Percentiles rank a stretch among this genome's conserved stretches.
Conservation (phyloP, 2,113 vertebrate species). For the Oryzias javanicus region DNA sequence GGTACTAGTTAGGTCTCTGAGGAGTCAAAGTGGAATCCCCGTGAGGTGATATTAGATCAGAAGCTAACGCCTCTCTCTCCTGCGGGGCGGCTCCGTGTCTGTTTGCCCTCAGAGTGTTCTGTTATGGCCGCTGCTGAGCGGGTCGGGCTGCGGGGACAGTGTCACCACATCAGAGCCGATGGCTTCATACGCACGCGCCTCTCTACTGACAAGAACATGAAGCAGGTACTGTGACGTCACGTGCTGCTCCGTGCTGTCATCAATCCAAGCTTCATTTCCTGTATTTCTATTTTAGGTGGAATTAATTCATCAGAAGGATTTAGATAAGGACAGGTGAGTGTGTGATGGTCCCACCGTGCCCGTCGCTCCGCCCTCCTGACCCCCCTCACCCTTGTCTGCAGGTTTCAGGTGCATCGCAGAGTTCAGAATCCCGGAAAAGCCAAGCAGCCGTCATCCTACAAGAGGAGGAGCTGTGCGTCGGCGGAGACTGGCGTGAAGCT, state of each 20-base stretch:
- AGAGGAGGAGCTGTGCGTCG: conserved; percentile 62
- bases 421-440: conserved; percentile 65
- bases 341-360: conserved; percentile 16
- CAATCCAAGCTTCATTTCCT: conserved; percentile 59
- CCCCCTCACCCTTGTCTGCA: conserved; percentile 25
- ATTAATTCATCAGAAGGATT: conserved; percentile 79
- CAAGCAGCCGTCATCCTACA: conserved; percentile 61
- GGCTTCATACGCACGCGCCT: conserved; percentile 80
- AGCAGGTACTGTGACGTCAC: conserved; percentile 65
- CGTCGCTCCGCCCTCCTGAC: too few relatives aligned
- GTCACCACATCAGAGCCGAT: conserved; percentile 73
- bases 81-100: conserved; percentile 1
- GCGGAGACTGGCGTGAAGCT: conserved; percentile 59
- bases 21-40: too few relatives aligned
- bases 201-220: conserved; percentile 89
- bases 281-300: conserved; percentile 82
- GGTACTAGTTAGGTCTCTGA: too few relatives aligned
- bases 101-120: conserved; percentile 73
- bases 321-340: conserved; percentile 80
- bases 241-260: not conserved
- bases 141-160: conserved; percentile 78
- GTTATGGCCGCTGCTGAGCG: conserved; percentile 89
- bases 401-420: conserved; percentile 71
- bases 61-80: too few relatives aligned
- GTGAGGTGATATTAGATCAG: too few relatives aligned